phyloP scores from a whole-genome alignment of 2,113 vertebrate genomes.

The Monopterus albus region DNA sequence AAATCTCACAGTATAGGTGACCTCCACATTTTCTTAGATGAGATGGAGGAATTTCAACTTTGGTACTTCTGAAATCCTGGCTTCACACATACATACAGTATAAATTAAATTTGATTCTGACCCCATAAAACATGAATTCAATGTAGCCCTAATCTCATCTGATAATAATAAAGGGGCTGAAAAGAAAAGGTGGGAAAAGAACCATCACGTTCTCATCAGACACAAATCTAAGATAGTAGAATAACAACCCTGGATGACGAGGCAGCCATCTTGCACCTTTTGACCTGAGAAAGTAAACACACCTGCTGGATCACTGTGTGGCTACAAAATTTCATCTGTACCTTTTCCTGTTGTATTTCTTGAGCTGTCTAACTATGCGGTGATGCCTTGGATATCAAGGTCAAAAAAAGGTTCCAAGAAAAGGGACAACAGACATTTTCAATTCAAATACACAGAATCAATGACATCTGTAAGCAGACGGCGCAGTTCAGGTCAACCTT shows the following conservation, averaged over 20 bases:
- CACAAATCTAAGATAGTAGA: neutral
- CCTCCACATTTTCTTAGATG: too few species aligned
- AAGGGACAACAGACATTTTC: conserved; percentile 7
- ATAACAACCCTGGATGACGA: conserved; percentile 16
- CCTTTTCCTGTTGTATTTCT: neutral
- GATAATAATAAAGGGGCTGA: too few species aligned
- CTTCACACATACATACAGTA: too few species aligned
- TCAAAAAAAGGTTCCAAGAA: conserved; percentile 2
- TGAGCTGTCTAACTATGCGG: conserved; percentile 5
- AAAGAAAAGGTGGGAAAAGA: too few species aligned
- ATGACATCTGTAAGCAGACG: conserved; percentile 30
- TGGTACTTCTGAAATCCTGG: too few species aligned
- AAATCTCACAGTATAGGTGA: too few species aligned
- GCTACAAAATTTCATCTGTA: neutral
- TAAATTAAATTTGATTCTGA: neutral
- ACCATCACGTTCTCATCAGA: too few species aligned
- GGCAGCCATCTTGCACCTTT: conserved; percentile 41
- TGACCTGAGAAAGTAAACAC: conserved; percentile 17
- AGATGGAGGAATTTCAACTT: too few species aligned
- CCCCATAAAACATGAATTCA: neutral
- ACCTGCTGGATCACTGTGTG: neutral
- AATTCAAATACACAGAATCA: neutral
- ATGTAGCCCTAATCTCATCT: neutral
- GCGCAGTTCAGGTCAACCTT: conserved; percentile 29
- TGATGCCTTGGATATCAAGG: neutral